phyloP scores from a whole-genome alignment of 2,797 vertebrate genomes.

The Momotus momota region DNA sequence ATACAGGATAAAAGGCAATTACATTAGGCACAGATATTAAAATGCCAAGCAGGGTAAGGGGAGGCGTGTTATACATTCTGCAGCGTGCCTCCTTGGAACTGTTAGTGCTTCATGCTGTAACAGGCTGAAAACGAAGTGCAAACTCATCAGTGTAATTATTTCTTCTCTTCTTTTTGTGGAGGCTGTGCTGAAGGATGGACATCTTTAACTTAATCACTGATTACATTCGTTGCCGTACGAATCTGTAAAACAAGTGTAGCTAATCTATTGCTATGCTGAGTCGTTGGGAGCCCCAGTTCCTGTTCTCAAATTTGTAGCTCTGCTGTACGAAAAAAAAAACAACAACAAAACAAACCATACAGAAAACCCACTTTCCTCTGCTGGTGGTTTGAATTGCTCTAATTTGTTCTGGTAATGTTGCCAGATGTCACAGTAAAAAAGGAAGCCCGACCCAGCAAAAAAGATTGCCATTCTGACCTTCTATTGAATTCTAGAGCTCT shows the following conservation, averaged over 20 bases:
- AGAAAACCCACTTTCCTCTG: constrained; percentile 49
- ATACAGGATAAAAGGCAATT: not conserved
- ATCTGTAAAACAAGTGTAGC: constrained; percentile 35
- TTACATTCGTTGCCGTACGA: not conserved
- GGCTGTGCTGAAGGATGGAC: not conserved
- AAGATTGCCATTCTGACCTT: constrained; percentile 76
- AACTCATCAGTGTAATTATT: constrained; percentile 52
- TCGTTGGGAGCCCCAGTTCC: not conserved
- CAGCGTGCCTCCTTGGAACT: not conserved
- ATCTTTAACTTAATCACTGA: constrained; percentile 45
- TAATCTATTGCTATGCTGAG: constrained; percentile 50
- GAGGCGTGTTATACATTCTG: not conserved
- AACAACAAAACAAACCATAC: not conserved
- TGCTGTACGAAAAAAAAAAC: not conserved
- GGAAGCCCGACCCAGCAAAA: constrained; percentile 21
- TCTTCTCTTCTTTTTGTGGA: constrained; percentile 29
- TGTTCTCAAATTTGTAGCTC: constrained; percentile 22
- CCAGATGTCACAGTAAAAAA: constrained; percentile 79
- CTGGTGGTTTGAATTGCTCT: constrained; percentile 70
- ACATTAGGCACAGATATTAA: not conserved
- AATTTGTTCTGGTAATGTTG: constrained; percentile 75
- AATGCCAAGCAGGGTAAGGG: not conserved
- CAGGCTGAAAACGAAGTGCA: constrained; percentile 63
- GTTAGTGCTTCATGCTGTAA: constrained; percentile 31
- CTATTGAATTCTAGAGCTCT: constrained; percentile 72